phyloP scores from a whole-genome alignment of 2,113 vertebrate genomes.

The Perca schrenkii region DNA sequence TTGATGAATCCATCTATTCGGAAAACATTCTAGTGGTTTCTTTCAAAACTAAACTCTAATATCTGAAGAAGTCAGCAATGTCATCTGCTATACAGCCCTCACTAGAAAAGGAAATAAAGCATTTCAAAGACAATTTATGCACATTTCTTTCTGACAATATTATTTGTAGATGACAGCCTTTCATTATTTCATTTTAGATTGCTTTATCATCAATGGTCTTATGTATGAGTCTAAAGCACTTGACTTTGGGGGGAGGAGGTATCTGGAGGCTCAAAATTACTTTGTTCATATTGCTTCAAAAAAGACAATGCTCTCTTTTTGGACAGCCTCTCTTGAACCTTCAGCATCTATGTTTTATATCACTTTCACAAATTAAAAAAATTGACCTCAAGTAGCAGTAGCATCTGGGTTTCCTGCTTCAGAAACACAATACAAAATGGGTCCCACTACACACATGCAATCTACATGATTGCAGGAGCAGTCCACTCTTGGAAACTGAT shows the following conservation, averaged over 20 bases:
- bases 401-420: conserved; percentile 8
- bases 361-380: conserved; percentile 54
- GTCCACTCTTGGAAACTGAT: conserved; percentile 39
- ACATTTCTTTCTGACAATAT: not conserved
- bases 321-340: conserved; percentile 16
- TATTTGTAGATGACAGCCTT: not conserved
- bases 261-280: conserved; percentile 3
- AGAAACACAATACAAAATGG: conserved; percentile 13
- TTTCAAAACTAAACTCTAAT: not conserved
- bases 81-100: not conserved
- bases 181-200: conserved; percentile 20
- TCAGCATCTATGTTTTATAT: conserved; percentile 27
- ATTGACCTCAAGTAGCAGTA: not conserved
- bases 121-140: not conserved
- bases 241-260: conserved; percentile 1
- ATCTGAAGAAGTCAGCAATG: not conserved
- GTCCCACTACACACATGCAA: conserved; percentile 14
- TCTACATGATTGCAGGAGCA: conserved; percentile 58
- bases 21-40: not conserved
- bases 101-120: not conserved
- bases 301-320: not conserved
- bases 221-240: conserved; percentile 8
- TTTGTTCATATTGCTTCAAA: not conserved
- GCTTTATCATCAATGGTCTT: not conserved
- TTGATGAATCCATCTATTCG: not conserved